Conservation (phyloP, 1,140 invertebrate species). For the Lepidostoma basale region DNA sequence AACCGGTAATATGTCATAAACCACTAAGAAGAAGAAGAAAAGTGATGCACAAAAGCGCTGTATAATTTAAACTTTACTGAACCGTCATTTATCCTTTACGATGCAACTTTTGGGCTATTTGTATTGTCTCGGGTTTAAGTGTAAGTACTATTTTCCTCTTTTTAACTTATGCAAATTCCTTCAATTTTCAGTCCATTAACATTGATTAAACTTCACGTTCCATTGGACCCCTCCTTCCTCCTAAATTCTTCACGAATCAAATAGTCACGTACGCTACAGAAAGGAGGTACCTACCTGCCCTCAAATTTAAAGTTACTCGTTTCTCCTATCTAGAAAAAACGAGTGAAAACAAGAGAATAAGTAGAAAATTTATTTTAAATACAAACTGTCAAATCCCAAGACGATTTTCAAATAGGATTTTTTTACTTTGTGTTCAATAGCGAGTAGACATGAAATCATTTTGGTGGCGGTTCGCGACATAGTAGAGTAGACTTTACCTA, state of each 20-base stretch:
- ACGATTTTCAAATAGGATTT: no score
- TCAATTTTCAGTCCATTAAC: conserved; percentile 41
- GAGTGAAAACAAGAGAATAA: neutral
- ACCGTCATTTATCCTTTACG: conserved; percentile 11
- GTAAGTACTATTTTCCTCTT: neutral
- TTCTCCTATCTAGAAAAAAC: neutral
- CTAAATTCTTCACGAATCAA: conserved; percentile 27
- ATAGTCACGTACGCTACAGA: conserved; percentile 27
- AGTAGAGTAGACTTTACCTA: no score
- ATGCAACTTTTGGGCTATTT: conserved; percentile 20
- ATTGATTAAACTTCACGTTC: conserved; percentile 39
- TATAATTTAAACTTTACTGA: conserved; percentile 12
- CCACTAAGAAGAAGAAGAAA: no score
- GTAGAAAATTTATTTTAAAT: no score
- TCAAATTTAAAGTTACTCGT: conserved; percentile 21
- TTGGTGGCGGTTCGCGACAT: no score
- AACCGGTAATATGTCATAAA: neutral
- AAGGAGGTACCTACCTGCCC: conserved; percentile 4
- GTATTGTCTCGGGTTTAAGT: conserved; percentile 3
- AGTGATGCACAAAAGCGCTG: no score
- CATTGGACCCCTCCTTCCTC: conserved; percentile 17
- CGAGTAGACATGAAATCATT: no score
- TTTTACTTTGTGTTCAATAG: no score
- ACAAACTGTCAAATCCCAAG: no score
- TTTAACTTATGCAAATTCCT: conserved; percentile 28